Evolutionary conservation across 2,888 invertebrate species (phyloP), one percentile per base, ranked within the genome.

Genomic region (Ernsta delagoae): DNA sequence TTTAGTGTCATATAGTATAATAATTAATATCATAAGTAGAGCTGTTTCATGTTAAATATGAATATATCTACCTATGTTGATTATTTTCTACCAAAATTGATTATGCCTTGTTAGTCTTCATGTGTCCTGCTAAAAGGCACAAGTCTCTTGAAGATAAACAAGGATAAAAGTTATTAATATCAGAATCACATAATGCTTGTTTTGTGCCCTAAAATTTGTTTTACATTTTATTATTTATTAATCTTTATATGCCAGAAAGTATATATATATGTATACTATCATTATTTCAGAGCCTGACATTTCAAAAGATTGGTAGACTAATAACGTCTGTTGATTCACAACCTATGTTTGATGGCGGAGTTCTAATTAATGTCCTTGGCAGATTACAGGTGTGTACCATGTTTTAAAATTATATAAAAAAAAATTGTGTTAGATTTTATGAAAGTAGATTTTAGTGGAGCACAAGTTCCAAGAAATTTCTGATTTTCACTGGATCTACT

Each of bases 281-380:
- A 9, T 48, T 45, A 6, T 48, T 48, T 41, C 94, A 98, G 98
- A 96, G 96, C 85, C 94, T 99, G 88, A 95, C 96, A 75, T 99
- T 99, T 94, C 97, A 98, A 95, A 97, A 97, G 94, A 99, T 99
- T 82, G 96, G 96, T 86, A 96, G 99, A 89, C 95, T 96, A 82
- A 96, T 99, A 84, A 99, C 99, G 71, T 97, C 98, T 36, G 96
- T 98, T 73, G 99, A 99, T 88, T 98, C 98, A 62, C 99, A 99
- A 89, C 99, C 99, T n/a, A 98, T 98, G 95, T 97, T 98, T 83
- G 99, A 99, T 92, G 99, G 99, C 71, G 99, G 99, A 74, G 97
- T 99, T 77, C 92, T 99, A 87, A 98, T 99, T 78, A 97, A 97
- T 94, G 99, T 99, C 65, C 95, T 99, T 78, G 99, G 99, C 80